Evolutionary conservation across 2,113 vertebrate genomes (phyloP), one percentile per base, ranked within the genome.

Genomic region (Saimiri boliviensis): DNA sequence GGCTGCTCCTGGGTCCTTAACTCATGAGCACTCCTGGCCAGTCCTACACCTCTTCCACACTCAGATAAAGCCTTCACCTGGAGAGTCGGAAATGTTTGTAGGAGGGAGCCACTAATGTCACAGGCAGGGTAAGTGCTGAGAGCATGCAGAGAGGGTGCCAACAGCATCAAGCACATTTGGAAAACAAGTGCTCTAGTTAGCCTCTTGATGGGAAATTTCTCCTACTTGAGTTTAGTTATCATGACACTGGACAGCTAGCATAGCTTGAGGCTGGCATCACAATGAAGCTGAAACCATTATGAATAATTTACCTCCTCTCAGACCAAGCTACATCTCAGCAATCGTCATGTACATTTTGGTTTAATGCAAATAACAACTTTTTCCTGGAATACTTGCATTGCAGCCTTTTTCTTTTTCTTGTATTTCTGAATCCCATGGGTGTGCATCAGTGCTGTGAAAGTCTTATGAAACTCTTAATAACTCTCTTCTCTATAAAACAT

Each of bases 101-200:
- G 42, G 70, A 30, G 52, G 45, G 83, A 79, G 63, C 32, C 52
- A 25, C 54, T 60, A 45, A 47, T 14, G 21, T 19, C 27, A 13
- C 6, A 12, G 32, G 49, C 10, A 5, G 20, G 2, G 37, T 42
- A 47, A 54, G 42, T 27, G n/a, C 8, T 0, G 0, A 70, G 56
- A 96, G 30, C 23, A 79, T 0, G 25, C 30, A 37, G 58, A 83
- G 45, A 47, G 76, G 60, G 21, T 9, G 4, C 11, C 54, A 37
- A 66, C 2, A 5, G n/a, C 42, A 54, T 32, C 40, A 70, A 3
- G 37, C 27, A 14, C 49, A 27, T 60, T 45, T 58, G 49, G 52
- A 63, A 49, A 84, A 47, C 10, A 8, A 32, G 37, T n/a, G 40
- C 17, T 86, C 74, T 37, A 30, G 2, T 68, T 32, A 79, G 71